Base-by-base conservation (phyloP, 2,888 invertebrate genomes). In the Epirrita christyi region DNA sequence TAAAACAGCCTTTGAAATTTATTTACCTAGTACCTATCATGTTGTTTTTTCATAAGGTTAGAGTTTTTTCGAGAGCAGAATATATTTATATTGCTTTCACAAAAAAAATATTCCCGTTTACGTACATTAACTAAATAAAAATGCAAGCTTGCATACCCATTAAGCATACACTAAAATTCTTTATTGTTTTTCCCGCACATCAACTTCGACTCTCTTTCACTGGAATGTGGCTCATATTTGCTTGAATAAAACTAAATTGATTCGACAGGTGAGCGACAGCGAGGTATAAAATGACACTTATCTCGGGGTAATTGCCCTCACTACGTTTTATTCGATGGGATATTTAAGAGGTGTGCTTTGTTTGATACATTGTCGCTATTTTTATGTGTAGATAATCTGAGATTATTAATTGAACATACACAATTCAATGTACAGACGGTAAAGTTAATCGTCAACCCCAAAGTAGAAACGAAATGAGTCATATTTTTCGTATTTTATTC, bases 281-380 rank as follows among this genome's bases (percentile, higher is more conserved):
- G 61, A 53, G 67, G 61, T 45, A 74, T 81, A 78, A 80, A 80
- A 78, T 76, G 71, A 68, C 73, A 71, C 75, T 78, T 72, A 69
- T 70, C 67, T 70, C 55, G 58, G 69, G 67, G 72, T 73, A 73
- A 79, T 78, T 78, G 72, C 68, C 42, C 21, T 21, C 21, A 21
- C 63, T 74, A 73, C 72, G 75, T 71, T 75, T 73, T 72, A 73
- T 78, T 69, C 66, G 68, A 69, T 66, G 66, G 63, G 63, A 61
- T 64, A 67, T 70, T 74, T 71, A 70, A 64, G 61, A 72, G 51
- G 55, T 59, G 55, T 46, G 62, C 47, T 41, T 50, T 38, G 29
- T 42, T 42, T 36, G 41, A 32, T 37, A 2, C 10, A 0, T 2
- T 10, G 2, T 21, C 4, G 21, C 21, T 4, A 21, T 21, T 21